A percentile compares a stretch with the other conserved stretches of the same genome.
Conservation (phyloP, 1,140 invertebrate species). For the Trichomalopsis sarcophagae region DNA sequence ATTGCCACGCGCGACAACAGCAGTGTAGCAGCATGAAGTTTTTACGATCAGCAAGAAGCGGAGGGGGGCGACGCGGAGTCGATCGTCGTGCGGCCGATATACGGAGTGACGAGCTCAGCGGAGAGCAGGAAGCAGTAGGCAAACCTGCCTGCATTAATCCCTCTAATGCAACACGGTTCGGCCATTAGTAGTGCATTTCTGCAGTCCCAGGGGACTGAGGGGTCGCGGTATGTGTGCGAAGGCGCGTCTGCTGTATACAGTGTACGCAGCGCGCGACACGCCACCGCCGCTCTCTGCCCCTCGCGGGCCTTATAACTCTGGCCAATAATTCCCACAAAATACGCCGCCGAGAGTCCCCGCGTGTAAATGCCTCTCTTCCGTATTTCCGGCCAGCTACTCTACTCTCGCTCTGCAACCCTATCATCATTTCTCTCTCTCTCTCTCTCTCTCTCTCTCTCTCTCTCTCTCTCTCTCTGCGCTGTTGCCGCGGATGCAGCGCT, state of each 20-base stretch:
- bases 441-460: neutral
- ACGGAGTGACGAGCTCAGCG: neutral
- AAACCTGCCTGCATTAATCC: slow-evolving; percentile 62
- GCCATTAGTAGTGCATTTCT: slow-evolving; percentile 69
- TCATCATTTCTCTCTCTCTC: slow-evolving; percentile 34
- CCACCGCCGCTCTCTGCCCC: slow-evolving; percentile 43
- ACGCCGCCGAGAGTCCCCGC: slow-evolving; percentile 33
- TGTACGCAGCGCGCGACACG: slow-evolving; percentile 7
- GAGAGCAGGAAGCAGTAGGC: neutral
- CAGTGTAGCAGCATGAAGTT: neutral
- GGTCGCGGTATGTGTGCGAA: slow-evolving; percentile 16
- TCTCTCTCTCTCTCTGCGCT: neutral
- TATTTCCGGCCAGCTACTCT: neutral
- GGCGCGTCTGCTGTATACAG: neutral
- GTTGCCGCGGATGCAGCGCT: neutral
- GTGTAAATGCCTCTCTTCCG: neutral
- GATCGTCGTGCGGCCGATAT: neutral
- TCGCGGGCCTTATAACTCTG: slow-evolving; percentile 52
- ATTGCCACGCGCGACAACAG: slow-evolving; percentile 18
- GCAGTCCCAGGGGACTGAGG: slow-evolving; percentile 60
- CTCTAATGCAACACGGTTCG: slow-evolving; percentile 68
- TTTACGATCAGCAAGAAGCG: slow-evolving; percentile 2
- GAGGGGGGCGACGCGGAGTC: neutral
- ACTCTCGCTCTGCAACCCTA: slow-evolving; percentile 31
- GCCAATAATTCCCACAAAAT: slow-evolving; percentile 66